These are phyloP conservation scores for Leptura quadrifasciata DNA, from an alignment of 2,888 invertebrate genomes.

Conservation along the genomic window DNA sequence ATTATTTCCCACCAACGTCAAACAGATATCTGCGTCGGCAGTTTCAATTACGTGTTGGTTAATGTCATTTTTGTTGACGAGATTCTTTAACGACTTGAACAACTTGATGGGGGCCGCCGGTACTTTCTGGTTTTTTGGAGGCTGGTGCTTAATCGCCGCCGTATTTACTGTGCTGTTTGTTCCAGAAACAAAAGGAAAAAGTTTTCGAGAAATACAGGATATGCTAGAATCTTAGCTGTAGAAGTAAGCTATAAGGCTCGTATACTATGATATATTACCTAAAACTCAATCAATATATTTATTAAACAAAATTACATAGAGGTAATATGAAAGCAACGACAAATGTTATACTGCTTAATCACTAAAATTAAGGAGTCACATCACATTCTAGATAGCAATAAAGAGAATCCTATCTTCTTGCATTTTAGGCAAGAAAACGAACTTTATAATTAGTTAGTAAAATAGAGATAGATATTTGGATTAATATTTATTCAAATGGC, in stretches of 20 bases:
- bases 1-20: constrained; percentile 86
- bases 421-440: too few species aligned
- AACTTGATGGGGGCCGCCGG: constrained; percentile 77
- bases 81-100: constrained; percentile 79
- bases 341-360: too few species aligned
- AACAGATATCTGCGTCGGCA: constrained; percentile 83
- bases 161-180: constrained; percentile 85
- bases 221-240: constrained; percentile 65
- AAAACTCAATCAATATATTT: too few species aligned
- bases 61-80: constrained; percentile 83
- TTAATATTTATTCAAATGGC: too few species aligned
- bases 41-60: constrained; percentile 85
- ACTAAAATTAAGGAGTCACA: too few species aligned
- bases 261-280: too few species aligned
- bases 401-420: too few species aligned
- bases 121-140: constrained; percentile 84
- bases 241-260: background rate
- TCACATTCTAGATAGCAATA: too few species aligned
- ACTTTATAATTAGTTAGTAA: too few species aligned
- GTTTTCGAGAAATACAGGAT: constrained; percentile 87
- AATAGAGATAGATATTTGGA: too few species aligned
- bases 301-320: too few species aligned
- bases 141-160: constrained; percentile 75
- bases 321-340: too few species aligned
- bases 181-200: constrained; percentile 94